phyloP scores from a whole-genome alignment of 1,140 invertebrate species.

The Nasonia longicornis region DNA sequence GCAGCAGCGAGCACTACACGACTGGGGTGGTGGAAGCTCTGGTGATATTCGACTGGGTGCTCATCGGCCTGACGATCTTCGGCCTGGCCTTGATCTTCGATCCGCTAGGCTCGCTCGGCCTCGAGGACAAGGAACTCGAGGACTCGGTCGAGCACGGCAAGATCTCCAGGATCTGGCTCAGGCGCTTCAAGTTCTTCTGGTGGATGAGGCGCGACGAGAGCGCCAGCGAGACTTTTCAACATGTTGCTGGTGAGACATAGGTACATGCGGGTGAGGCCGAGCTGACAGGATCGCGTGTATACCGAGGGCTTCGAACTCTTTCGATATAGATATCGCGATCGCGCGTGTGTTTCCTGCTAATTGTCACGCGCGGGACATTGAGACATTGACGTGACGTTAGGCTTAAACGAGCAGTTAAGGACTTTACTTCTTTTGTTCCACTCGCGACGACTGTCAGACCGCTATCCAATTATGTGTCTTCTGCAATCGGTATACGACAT shows the following conservation, averaged over 20 bases:
- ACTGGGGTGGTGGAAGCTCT: slow-evolving; percentile 80
- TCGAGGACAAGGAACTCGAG: slow-evolving; percentile 73
- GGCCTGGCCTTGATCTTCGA: slow-evolving; percentile 84
- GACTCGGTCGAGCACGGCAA: slow-evolving; percentile 66
- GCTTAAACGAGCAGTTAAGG: neutral
- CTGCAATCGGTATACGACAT: neutral
- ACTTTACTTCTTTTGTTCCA: neutral
- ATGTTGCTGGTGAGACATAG: slow-evolving; percentile 80
- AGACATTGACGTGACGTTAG: neutral
- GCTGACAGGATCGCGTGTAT: neutral
- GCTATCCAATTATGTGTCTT: neutral
- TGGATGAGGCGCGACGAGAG: slow-evolving; percentile 84
- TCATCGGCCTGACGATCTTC: slow-evolving; percentile 80
- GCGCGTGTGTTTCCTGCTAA: neutral
- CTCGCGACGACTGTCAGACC: neutral
- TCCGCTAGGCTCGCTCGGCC: slow-evolving; percentile 78
- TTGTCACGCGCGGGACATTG: too few species aligned
- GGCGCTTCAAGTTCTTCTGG: slow-evolving; percentile 83
- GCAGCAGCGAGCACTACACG: slow-evolving; percentile 77
- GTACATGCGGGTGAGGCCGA: slow-evolving; percentile 61
- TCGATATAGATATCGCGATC: neutral
- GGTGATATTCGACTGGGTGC: slow-evolving; percentile 84
- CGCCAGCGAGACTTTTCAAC: slow-evolving; percentile 84
- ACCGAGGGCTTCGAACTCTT: too few species aligned
- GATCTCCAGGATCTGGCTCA: slow-evolving; percentile 75